Conservation (phyloP, 1,140 invertebrate species). For the Rhynchophorus ferrugineus region DNA sequence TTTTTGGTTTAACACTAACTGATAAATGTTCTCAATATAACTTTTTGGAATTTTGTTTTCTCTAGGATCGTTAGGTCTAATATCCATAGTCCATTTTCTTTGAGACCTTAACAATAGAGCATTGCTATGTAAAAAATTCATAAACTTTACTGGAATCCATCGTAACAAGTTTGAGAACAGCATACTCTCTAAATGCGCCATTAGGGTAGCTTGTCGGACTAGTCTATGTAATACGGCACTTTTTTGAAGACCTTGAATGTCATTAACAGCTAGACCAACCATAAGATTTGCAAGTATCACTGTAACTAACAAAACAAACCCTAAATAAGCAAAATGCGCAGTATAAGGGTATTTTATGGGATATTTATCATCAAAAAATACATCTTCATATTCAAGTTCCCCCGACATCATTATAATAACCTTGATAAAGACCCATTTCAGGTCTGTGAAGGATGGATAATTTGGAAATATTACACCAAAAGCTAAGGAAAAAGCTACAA, state of each 20-base stretch:
- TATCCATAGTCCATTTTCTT: constrained; percentile 60
- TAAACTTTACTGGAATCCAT: constrained; percentile 55
- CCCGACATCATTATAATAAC: constrained; percentile 86
- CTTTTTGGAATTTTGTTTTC: constrained; percentile 69
- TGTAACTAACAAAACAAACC: constrained; percentile 73
- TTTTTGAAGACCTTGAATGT: constrained; percentile 75
- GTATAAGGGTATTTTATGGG: constrained; percentile 54
- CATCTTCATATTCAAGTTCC: constrained; percentile 74
- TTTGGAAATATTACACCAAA: constrained; percentile 74
- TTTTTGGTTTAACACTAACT: constrained; percentile 60
- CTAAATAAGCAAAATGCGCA: constrained; percentile 65
- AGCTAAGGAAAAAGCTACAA: constrained; percentile 68
- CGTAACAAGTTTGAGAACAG: constrained; percentile 67
- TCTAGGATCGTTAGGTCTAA: constrained; percentile 70
- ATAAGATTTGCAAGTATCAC: constrained; percentile 80
- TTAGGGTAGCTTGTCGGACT: constrained; percentile 69
- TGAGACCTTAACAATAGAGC: constrained; percentile 64
- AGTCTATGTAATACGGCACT: constrained; percentile 71
- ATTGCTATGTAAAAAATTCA: constrained; percentile 56
- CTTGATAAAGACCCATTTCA: constrained; percentile 59
- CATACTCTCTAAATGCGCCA: constrained; percentile 71
- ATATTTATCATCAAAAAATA: constrained; percentile 59
- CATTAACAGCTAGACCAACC: constrained; percentile 76
- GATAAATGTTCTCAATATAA: constrained; percentile 61
- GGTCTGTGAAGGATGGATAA: constrained; percentile 59